These are phyloP conservation scores for Prinia subflava DNA, from an alignment of 2,113 vertebrate genomes.

Conservation along the genomic window DNA sequence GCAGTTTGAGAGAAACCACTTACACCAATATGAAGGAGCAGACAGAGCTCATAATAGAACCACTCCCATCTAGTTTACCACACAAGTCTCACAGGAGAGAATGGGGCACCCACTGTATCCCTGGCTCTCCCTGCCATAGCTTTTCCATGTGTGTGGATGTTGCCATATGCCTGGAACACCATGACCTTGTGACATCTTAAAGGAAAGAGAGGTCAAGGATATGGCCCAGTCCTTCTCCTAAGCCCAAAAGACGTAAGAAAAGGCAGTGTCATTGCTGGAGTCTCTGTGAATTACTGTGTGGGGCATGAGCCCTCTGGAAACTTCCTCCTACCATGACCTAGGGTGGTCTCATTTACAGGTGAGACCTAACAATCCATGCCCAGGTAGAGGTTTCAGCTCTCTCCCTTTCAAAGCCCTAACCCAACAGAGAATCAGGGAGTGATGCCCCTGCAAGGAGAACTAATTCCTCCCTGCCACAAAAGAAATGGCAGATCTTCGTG, in stretches of 20 bases:
- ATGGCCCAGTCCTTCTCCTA: background rate
- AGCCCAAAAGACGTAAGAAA: background rate
- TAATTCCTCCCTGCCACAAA: background rate
- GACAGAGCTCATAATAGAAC: background rate
- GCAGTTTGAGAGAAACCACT: background rate
- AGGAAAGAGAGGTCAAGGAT: background rate
- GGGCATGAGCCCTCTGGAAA: background rate
- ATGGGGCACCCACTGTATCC: accelerated
- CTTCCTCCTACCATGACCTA: background rate
- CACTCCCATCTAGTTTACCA: background rate
- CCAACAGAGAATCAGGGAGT: background rate
- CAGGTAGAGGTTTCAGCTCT: background rate
- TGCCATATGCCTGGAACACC: background rate
- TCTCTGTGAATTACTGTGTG: background rate
- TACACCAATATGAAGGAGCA: background rate
- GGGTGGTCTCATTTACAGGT: background rate
- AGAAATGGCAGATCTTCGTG: background rate
- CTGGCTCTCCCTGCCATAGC: background rate
- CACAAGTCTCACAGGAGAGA: background rate
- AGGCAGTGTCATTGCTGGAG: background rate
- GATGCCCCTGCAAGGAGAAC: background rate
- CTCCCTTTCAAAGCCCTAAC: background rate
- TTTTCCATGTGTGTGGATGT: background rate
- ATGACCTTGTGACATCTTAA: background rate
- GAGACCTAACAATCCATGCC: background rate